phyloP scores from a whole-genome alignment of 2,797 vertebrate genomes.

The Ispidina picta region DNA sequence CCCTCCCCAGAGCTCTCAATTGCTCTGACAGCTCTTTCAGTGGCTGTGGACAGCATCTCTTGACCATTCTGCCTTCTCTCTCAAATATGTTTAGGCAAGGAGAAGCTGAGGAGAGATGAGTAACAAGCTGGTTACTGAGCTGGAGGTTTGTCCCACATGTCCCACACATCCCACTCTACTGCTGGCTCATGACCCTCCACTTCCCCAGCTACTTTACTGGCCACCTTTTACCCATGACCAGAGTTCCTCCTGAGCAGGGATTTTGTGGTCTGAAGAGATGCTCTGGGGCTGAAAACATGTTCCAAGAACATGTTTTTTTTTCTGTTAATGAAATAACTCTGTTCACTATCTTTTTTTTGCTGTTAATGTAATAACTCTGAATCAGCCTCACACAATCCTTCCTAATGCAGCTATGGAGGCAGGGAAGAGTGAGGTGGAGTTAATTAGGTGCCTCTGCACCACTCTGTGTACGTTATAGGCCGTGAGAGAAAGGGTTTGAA shows the following conservation, averaged over 20 bases:
- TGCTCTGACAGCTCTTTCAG: background rate
- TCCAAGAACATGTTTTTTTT: background rate
- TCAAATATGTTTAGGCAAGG: background rate
- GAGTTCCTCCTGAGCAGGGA: no score
- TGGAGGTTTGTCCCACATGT: rapidly evolving
- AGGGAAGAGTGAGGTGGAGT: background rate
- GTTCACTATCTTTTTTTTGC: background rate
- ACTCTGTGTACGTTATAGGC: background rate
- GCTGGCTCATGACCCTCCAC: rapidly evolving
- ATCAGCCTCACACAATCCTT: background rate
- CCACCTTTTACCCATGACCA: background rate
- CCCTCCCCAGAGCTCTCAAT: background rate
- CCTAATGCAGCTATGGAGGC: background rate
- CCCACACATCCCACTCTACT: rapidly evolving
- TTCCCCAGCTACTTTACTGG: background rate
- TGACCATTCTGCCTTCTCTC: background rate
- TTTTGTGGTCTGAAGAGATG: background rate
- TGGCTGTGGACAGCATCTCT: no score
- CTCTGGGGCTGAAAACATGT: background rate
- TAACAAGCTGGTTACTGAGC: rapidly evolving
- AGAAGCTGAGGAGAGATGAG: background rate
- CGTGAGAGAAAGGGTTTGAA: background rate
- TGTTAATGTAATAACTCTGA: background rate
- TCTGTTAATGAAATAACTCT: background rate
- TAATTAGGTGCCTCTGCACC: background rate